phyloP scores from a whole-genome alignment of 1,140 invertebrate genomes.

The Arion vulgaris region DNA sequence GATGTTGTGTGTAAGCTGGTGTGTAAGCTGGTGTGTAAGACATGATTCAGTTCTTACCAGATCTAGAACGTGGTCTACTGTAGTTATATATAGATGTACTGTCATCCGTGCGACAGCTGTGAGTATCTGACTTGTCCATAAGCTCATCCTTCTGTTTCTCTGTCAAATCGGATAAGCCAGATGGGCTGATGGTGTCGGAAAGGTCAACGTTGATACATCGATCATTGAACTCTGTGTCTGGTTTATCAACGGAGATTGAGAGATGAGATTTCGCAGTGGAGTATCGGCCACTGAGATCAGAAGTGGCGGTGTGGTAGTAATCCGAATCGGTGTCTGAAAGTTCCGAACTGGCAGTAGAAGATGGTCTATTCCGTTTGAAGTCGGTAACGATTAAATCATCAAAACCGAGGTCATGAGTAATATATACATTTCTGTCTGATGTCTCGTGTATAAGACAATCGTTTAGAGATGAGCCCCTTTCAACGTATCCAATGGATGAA shows the following conservation, averaged over 20 bases:
- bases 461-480: not conserved
- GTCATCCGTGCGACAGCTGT: constrained; percentile 12
- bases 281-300: constrained; percentile 30
- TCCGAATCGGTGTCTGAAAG: constrained; percentile 27
- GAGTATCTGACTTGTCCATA: not conserved
- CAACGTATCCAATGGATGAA: not conserved
- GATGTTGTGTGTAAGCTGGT: too few species aligned
- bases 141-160: not conserved
- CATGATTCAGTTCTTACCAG: constrained; percentile 9
- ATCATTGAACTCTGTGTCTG: not conserved
- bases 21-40: too few species aligned
- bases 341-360: not conserved
- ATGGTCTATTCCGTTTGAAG: not conserved
- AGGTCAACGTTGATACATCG: not conserved
- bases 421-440: not conserved
- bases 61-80: constrained; percentile 1
- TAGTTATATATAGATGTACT: not conserved
- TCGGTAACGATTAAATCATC: not conserved
- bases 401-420: not conserved
- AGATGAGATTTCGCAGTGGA: constrained; percentile 31
- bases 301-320: constrained; percentile 25
- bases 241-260: not conserved
- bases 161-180: not conserved
- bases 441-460: not conserved
- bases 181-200: not conserved